phyloP scores from a whole-genome alignment of 2,797 vertebrate genomes.

The Myotis planiceps region DNA sequence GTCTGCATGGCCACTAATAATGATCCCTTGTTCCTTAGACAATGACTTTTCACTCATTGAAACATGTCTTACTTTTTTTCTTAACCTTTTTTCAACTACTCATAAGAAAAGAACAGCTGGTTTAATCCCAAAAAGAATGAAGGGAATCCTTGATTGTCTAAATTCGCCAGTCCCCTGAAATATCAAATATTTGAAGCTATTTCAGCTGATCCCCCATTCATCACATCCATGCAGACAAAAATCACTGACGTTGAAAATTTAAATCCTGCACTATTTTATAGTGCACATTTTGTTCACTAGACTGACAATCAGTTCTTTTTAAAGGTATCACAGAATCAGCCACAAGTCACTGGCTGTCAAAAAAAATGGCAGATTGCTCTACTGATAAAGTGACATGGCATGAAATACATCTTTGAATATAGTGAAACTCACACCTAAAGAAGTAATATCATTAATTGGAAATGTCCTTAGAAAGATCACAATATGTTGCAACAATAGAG shows the following conservation, averaged over 20 bases:
- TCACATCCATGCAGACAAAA: conserved; percentile 6
- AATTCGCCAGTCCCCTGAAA: conserved; percentile 28
- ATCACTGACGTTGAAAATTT: not conserved
- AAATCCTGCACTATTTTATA: not conserved
- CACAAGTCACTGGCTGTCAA: conserved; percentile 48
- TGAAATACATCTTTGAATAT: not conserved
- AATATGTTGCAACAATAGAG: not conserved
- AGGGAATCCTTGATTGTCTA: not conserved
- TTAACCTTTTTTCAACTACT: not conserved
- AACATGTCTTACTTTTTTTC: not conserved
- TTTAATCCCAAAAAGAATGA: not conserved
- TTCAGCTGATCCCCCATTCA: conserved; percentile 13
- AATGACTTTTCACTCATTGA: not conserved
- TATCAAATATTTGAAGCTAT: conserved; percentile 18
- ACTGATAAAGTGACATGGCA: conserved; percentile 32
- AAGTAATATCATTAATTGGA: conserved; percentile 48
- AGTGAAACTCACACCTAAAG: conserved; percentile 30
- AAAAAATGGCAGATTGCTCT: conserved; percentile 42
- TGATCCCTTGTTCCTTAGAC: not conserved
- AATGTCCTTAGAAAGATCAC: conserved; percentile 10
- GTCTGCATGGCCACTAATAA: not conserved
- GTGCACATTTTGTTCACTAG: conserved; percentile 30
- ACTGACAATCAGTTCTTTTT: conserved; percentile 58
- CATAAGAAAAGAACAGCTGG: conserved; percentile 25
- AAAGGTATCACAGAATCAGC: conserved; percentile 46